A percentile compares a stretch with the other conserved stretches of the same genome.
Conservation (phyloP, 2,888 invertebrate genomes). For the Chironomus riparius region DNA sequence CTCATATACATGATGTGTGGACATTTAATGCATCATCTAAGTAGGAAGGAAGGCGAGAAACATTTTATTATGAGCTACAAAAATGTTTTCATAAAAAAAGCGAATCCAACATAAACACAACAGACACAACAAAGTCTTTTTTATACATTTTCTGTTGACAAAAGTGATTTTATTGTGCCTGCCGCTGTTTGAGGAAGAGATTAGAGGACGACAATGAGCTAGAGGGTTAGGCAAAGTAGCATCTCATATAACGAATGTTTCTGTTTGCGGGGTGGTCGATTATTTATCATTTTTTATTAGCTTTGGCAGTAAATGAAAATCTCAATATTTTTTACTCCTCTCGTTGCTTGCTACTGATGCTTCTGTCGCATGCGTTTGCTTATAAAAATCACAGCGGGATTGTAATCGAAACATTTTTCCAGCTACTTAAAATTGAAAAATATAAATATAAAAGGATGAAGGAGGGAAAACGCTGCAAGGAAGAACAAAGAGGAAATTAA, state of each 20-base stretch:
- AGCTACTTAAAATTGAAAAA: constrained; percentile 1
- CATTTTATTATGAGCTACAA: neutral
- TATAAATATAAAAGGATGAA: neutral
- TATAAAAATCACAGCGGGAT: neutral
- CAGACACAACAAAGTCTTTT: no score
- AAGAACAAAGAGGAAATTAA: neutral
- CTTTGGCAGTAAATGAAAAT: constrained; percentile 9
- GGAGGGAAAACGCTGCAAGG: neutral
- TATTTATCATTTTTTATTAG: constrained; percentile 26
- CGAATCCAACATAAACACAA: neutral
- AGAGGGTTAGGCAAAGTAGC: neutral
- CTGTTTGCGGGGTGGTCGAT: constrained; percentile 13
- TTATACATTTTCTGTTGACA: constrained; percentile 14
- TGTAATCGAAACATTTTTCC: constrained; percentile 3
- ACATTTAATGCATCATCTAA: neutral
- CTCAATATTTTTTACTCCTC: neutral
- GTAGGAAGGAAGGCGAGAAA: no score
- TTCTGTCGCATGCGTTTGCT: neutral
- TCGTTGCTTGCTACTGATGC: neutral
- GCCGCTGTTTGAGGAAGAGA: constrained; percentile 23
- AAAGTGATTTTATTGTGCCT: constrained; percentile 9
- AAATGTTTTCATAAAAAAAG: constrained; percentile 19
- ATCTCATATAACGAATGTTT: neutral
- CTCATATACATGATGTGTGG: neutral
- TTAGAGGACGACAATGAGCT: constrained; percentile 1